Base-by-base conservation (phyloP, 1,140 invertebrate genomes). In the Cryptotermes secundus region DNA sequence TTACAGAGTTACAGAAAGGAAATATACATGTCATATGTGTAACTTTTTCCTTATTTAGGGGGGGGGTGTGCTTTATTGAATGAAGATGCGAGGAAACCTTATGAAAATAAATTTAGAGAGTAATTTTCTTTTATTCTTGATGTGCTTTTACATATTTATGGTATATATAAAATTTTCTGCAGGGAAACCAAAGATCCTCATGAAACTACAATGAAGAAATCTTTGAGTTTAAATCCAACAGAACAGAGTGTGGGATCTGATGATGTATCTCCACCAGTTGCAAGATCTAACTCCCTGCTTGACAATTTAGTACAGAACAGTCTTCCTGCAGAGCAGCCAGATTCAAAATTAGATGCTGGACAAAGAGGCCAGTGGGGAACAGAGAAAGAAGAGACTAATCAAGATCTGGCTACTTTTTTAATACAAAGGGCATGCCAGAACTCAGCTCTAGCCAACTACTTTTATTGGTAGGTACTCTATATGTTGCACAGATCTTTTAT, bases 361-460 rank as follows among this genome's bases (percentile, higher is more conserved):
- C 59, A 72, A 72, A n/a, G n/a, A 14, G 26, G 26, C 26, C 59
- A 45, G 22, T n/a, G 24, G n/a, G 31, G 83, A 83, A 59, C 53
- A 83, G 83, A 42, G 36, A 79, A n/a, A 59, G 49, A 35, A 31
- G 53, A n/a, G 19, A 79, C 35, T 65, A 59, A n/a, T 72, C 59
- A 72, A 88, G 96, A 98, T 91, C 91, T 99, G 83, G 95, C 97
- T 12, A 95, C 95, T 35, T 99, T 99, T 91, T 92, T 99, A 2
- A 97, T 99, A 83, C 92, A 94, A 81, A 92, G 97, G 83, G 97
- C 98, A 14, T 97, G 96, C 89, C 93, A 94, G 87, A 98, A 99
- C 91, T 93, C 94, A 42, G 95, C 93, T 34, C 89, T 99, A 81
- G 97, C 97, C 79, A 99, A 99, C 91, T 99, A 99, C 90, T 95